phyloP scores from a whole-genome alignment of 2,113 vertebrate genomes.

The Amphilophus citrinellus region DNA sequence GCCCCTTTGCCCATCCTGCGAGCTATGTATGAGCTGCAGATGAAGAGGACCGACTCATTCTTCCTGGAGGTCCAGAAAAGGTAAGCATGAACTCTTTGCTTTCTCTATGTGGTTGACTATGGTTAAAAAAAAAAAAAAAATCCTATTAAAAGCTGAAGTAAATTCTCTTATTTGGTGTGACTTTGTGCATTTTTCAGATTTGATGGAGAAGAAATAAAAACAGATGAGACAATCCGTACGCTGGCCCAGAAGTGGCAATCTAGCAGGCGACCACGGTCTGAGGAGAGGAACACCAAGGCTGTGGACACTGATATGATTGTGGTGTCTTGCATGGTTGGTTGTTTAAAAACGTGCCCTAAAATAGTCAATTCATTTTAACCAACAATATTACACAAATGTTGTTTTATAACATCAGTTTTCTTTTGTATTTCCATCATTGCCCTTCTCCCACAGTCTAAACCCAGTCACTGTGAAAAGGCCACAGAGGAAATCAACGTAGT shows the following conservation, averaged over 20 bases:
- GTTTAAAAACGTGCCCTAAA: not conserved
- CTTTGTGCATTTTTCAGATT: conserved; percentile 80
- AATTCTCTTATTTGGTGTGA: not conserved
- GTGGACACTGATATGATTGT: conserved; percentile 97
- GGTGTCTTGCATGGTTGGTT: conserved; percentile 88
- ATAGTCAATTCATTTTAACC: not conserved
- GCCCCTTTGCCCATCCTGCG: conserved; percentile 94
- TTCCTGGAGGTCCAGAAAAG: conserved; percentile 96
- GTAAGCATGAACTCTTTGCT: conserved; percentile 68
- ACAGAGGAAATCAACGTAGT: conserved; percentile 90
- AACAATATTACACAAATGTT: not conserved
- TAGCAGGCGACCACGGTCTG: conserved; percentile 83
- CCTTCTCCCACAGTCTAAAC: conserved; percentile 84
- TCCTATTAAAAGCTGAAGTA: not conserved
- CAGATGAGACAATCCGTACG: conserved; percentile 90
- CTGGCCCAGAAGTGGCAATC: conserved; percentile 97
- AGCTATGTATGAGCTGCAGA: conserved; percentile 95
- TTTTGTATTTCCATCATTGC: not conserved
- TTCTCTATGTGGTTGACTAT: not conserved
- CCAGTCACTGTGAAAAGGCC: conserved; percentile 89
- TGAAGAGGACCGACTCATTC: conserved; percentile 95
- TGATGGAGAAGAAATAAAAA: conserved; percentile 93
- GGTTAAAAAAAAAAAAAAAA: not conserved
- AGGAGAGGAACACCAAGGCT: conserved; percentile 90
- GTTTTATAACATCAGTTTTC: not conserved